These are phyloP conservation scores for Coelopa pilipes DNA, from an alignment of 2,888 invertebrate genomes.

Conservation along the genomic window DNA sequence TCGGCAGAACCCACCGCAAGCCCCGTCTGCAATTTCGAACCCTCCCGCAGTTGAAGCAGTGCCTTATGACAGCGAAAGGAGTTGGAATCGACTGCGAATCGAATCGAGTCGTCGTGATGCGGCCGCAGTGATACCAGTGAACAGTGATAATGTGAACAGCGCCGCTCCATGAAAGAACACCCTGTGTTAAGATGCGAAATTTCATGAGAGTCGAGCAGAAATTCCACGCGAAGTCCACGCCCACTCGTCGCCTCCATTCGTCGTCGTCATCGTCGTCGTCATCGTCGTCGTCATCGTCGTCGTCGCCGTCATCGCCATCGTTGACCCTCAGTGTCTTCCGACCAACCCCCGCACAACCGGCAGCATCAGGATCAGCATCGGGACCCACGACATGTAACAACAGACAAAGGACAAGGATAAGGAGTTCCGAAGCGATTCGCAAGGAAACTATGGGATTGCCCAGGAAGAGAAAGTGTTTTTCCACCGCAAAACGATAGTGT, in stretches of 20 bases:
- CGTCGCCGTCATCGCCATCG: too few species aligned
- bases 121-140: not conserved
- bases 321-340: too few species aligned
- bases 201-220: conserved; percentile 38
- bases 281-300: too few species aligned
- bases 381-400: conserved; percentile 29
- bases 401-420: not conserved
- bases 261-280: too few species aligned
- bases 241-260: not conserved
- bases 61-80: conserved; percentile 2
- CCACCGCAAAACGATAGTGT: conserved; percentile 32
- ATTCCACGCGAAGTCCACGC: conserved; percentile 24
- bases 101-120: too few species aligned
- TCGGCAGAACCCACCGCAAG: too few species aligned
- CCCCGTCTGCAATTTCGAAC: too few species aligned
- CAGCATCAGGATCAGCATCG: conserved; percentile 20
- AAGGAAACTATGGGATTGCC: conserved; percentile 54
- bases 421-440: too few species aligned
- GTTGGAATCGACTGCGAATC: not conserved
- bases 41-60: not conserved
- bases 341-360: conserved; percentile 34
- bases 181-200: conserved; percentile 43
- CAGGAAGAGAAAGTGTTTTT: conserved; percentile 59
- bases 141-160: conserved; percentile 22
- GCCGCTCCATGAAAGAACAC: conserved; percentile 3